Evolutionary conservation across 2,888 invertebrate genomes (phyloP).

Genomic region (Lapara coniferarum): DNA sequence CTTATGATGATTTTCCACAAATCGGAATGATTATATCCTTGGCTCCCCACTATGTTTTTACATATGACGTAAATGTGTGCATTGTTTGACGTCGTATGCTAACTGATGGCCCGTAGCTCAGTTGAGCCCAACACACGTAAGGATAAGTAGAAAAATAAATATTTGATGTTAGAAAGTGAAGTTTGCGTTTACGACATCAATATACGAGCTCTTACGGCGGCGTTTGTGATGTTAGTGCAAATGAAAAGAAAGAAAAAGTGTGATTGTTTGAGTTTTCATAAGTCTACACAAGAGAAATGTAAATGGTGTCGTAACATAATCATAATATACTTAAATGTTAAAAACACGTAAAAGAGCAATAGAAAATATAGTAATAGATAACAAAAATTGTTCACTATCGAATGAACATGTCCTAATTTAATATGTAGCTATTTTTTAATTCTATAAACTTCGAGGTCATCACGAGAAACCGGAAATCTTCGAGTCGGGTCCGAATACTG

Average conservation of each 20-base stretch:
- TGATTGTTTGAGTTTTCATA: slow-evolving; percentile 78
- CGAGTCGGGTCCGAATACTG: slow-evolving; percentile 49
- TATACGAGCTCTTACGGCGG: slow-evolving; percentile 57
- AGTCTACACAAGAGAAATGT: slow-evolving; percentile 54
- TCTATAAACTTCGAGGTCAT: slow-evolving; percentile 64
- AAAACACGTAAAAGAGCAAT: slow-evolving; percentile 13
- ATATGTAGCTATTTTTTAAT: slow-evolving; percentile 76
- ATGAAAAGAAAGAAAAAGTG: slow-evolving; percentile 83
- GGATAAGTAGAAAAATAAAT: slow-evolving; percentile 83
- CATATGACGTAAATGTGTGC: slow-evolving; percentile 70
- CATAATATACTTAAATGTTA: slow-evolving; percentile 3
- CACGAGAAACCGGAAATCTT: slow-evolving; percentile 67
- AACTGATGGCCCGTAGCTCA: slow-evolving; percentile 59
- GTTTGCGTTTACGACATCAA: slow-evolving; percentile 74
- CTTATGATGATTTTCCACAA: slow-evolving; percentile 79
- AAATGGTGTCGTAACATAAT: slow-evolving; percentile 51
- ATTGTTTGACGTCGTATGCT: slow-evolving; percentile 67
- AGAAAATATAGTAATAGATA: slow-evolving; percentile 33
- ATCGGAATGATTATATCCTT: slow-evolving; percentile 79
- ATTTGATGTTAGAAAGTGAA: slow-evolving; percentile 81
- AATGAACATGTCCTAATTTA: slow-evolving; percentile 67
- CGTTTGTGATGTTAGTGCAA: slow-evolving; percentile 69
- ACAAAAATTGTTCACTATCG: slow-evolving; percentile 62
- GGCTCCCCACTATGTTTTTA: slow-evolving; percentile 68
- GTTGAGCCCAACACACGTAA: slow-evolving; percentile 57